Evolutionary conservation across 2,888 invertebrate species (phyloP), one percentile per base, ranked within the genome.

Genomic region (Hanleya hanleyi): DNA sequence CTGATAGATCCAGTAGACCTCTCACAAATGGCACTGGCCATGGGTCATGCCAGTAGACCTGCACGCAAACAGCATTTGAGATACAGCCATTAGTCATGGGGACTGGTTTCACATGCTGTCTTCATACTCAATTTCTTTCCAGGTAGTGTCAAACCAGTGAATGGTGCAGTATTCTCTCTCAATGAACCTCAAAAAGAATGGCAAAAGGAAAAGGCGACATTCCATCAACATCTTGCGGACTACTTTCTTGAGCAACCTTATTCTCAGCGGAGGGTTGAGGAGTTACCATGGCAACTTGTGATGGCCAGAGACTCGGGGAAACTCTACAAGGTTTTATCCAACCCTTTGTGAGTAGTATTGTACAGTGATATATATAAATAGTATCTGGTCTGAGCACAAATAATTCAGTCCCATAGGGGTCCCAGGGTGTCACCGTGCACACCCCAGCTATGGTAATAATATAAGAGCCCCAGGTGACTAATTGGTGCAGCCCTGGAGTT

Each of bases 221-320:
- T 81, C 75, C 87, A 88, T 69, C 72, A 73, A 36, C 76, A 85
- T 65, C 72, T 89, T 33, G 86, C 86, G 4, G 75, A 76, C 22
- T 87, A 82, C 74, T 88, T 88, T 77, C 32, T 69, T 7, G 66
- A 75, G 22, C 82, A 81, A 61, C 76, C 81, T 22, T 76, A 82
- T 57, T 77, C 78, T 37, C 76, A 78, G 67, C 73, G 86, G 37
- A 71, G 80, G 22, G 72, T 82, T 12, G 82, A 87, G 32, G 88
- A 88, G 80, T 77, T 88, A 68, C 87, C 88, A 66, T 88, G 87
- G 86, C 89, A 89, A 75, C 82, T 86, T 36, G 70, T 86, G 75
- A 83, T 84, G 81, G 76, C 83, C 38, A 82, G 84, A 7, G 83
- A 88, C 38, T 71, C 82, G 26, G 70, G 75, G n/a, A 71, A 70